Base-by-base conservation (phyloP, 2,888 invertebrate species). In the Perizoma affinitatum region DNA sequence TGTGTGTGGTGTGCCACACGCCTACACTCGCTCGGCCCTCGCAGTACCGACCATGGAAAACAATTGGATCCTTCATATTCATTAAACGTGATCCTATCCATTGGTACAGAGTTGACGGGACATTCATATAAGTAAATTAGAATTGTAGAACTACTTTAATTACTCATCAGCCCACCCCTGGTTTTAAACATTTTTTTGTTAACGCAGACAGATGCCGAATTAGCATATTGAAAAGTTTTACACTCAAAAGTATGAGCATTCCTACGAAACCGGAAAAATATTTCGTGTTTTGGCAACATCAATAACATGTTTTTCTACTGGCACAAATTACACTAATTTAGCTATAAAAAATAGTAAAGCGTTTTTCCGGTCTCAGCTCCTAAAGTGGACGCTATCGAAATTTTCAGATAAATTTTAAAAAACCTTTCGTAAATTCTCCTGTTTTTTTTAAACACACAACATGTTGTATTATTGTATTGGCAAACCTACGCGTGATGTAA, bases 401-500 rank as follows among this genome's bases (percentile, higher is more conserved):
- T 2, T 22, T n/a, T 22, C 22, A 22, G 22, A 22, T 2, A 22
- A 22, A 22, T 2, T 1, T 22, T 22, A 22, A 3, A n/a, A n/a
- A n/a, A n/a, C n/a, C n/a, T n/a, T n/a, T n/a, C n/a, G 47, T 40
- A 44, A 47, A 45, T 35, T 49, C 38, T 34, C n/a, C 11, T 8
- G n/a, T 42, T 43, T 47, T 47, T 48, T 40, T 54, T 41, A 62
- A 41, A 48, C 62, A 54, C 47, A 56, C 54, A 38, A 6, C 67
- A 71, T 78, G 58, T 63, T 69, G 63, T 66, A 68, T 66, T 69
- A 63, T 66, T 54, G 63, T 69, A 78, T 82, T 84, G 79, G 81
- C 76, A 73, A 73, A 73, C 87, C 88, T 84, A 87, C 88, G 84
- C 83, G 41, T 58, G 52, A 45, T 41, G 55, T 41, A 41, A 38